Evolutionary conservation across 2,113 vertebrate genomes (phyloP).

Genomic region (Myotis davidii): DNA sequence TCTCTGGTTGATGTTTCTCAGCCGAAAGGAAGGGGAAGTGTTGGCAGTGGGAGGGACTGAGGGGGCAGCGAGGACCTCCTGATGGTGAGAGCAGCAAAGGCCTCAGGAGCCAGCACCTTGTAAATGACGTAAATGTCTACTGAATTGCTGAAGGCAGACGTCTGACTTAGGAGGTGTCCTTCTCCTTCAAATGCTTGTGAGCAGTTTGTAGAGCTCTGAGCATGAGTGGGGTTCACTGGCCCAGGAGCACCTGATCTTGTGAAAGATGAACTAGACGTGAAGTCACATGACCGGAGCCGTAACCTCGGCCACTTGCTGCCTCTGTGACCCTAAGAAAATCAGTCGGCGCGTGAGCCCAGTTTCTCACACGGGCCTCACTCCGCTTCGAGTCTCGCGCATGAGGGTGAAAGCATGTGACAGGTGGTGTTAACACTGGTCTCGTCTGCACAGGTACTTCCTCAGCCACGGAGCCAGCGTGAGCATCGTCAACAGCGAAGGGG

Average conservation of each 20-base stretch:
- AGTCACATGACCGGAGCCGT: background rate
- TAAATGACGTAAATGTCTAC: background rate
- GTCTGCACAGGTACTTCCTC: conserved; percentile 89
- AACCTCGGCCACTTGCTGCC: background rate
- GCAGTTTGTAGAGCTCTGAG: background rate
- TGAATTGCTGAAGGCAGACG: background rate
- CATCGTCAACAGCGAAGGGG: conserved; percentile 95
- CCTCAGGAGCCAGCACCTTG: background rate
- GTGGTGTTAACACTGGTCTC: conserved; percentile 41
- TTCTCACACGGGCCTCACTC: background rate
- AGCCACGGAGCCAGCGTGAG: conserved; percentile 90
- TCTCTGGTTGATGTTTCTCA: no score
- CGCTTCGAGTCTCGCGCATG: background rate
- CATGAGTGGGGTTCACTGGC: background rate
- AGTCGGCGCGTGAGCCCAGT: background rate
- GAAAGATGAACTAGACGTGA: background rate
- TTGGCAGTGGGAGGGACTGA: no score
- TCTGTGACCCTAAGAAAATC: background rate
- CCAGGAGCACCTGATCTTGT: background rate
- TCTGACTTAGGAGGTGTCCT: background rate
- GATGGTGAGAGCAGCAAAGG: background rate
- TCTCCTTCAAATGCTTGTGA: background rate
- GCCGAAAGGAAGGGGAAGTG: no score
- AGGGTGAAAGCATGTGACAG: background rate
- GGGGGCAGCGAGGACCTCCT: background rate